Evolutionary conservation across 2,113 vertebrate species (phyloP).

Genomic region (Piaya cayana): DNA sequence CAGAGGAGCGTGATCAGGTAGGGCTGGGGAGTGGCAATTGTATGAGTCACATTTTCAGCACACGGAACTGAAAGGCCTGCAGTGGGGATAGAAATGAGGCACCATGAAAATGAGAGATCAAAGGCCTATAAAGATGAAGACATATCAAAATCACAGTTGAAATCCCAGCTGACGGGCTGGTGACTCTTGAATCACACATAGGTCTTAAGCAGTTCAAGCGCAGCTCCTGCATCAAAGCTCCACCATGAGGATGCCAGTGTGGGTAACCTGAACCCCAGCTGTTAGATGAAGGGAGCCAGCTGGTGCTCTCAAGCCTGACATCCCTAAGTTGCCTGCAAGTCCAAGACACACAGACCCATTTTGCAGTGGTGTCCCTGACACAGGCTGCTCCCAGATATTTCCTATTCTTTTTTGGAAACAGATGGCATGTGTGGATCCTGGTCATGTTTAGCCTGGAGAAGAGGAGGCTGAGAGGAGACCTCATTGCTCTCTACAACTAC

Average conservation of each 20-base stretch:
- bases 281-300: not conserved
- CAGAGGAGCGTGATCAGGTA: not conserved
- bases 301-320: not conserved
- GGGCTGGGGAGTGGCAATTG: not conserved
- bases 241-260: not conserved
- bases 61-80: not conserved
- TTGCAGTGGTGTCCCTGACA: not conserved
- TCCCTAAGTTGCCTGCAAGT: not conserved
- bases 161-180: not conserved
- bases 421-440: not conserved
- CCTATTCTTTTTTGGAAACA: not conserved
- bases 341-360: not conserved
- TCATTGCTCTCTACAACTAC: too few relatives aligned
- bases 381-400: not conserved
- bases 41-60: conserved; percentile 13
- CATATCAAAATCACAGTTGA: not conserved
- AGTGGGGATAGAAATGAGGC: not conserved
- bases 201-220: not conserved
- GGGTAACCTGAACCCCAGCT: not conserved
- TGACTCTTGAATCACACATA: not conserved
- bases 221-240: not conserved
- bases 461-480: too few relatives aligned
- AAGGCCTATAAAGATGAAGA: conserved; percentile 2
- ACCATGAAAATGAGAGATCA: conserved; percentile 36
- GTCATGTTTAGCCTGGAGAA: too few relatives aligned